These are phyloP conservation scores for Morinoia aosen DNA, from an alignment of 2,888 invertebrate genomes.

Conservation along the genomic window DNA sequence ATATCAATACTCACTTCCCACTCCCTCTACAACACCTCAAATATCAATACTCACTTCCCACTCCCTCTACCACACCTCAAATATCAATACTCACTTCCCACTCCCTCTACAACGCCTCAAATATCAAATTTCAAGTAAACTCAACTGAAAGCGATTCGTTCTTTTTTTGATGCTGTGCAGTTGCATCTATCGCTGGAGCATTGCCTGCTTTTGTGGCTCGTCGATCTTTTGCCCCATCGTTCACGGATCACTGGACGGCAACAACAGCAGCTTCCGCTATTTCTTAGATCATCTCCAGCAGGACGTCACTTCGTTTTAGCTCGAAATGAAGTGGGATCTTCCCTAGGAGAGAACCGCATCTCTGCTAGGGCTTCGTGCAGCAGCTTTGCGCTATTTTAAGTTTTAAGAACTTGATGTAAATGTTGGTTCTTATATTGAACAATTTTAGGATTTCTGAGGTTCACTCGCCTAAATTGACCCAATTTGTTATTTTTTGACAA, in stretches of 20 bases:
- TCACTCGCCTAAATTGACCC: too few species aligned
- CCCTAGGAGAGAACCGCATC: not conserved
- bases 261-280: not conserved
- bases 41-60: too few species aligned
- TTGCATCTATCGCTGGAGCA: not conserved
- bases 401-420: not conserved
- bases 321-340: not conserved
- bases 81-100: too few species aligned
- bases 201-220: not conserved
- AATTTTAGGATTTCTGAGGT: not conserved
- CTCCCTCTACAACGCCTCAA: too few species aligned
- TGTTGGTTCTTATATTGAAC: not conserved
- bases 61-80: too few species aligned
- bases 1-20: too few species aligned
- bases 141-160: not conserved
- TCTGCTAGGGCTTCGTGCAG: not conserved
- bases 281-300: not conserved
- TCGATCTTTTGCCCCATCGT: not conserved
- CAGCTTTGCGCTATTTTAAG: not conserved
- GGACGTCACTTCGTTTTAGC: not conserved
- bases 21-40: too few species aligned
- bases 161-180: not conserved
- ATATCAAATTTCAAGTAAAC: too few species aligned
- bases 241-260: conserved; percentile 2
- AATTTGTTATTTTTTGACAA: not conserved